Percentiles rank a stretch among this genome's conserved stretches.
phyloP scores from a whole-genome alignment of 2,797 vertebrate species.

The Oreonectes daqikongensis region DNA sequence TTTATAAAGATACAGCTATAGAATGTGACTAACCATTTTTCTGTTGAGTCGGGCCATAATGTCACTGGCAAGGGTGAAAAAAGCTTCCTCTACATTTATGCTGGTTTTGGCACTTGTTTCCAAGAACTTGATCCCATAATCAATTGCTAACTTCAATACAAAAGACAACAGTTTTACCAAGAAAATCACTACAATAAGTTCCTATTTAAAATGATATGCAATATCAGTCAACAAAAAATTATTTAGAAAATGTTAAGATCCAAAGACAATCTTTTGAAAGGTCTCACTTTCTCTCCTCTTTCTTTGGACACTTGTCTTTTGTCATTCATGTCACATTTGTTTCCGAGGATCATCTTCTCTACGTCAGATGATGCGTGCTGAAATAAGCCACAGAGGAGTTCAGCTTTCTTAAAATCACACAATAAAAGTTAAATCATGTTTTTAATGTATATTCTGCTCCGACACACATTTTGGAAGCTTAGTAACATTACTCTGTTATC shows the following conservation, averaged over 20 bases:
- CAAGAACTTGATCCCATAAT: slow-evolving; percentile 98
- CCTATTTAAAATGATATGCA: neutral
- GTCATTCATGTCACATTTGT: slow-evolving; percentile 99
- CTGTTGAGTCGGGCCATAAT: slow-evolving; percentile 97
- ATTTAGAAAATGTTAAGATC: too few species aligned
- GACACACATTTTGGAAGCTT: neutral
- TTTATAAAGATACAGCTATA: neutral
- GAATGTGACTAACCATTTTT: slow-evolving; percentile 88
- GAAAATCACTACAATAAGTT: neutral
- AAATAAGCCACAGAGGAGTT: slow-evolving; percentile 37
- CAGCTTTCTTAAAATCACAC: neutral
- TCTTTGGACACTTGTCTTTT: slow-evolving; percentile 99
- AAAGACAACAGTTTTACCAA: neutral
- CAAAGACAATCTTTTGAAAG: slow-evolving; percentile 4
- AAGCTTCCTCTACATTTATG: slow-evolving; percentile 96
- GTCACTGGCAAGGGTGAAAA: slow-evolving; percentile 95
- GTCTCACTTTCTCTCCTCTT: slow-evolving; percentile 92
- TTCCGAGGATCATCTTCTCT: slow-evolving; percentile 97
- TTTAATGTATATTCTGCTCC: too few species aligned
- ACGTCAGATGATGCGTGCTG: slow-evolving; percentile 98
- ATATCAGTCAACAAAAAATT: too few species aligned
- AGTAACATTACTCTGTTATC: neutral
- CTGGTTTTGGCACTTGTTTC: slow-evolving; percentile 98
- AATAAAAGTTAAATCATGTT: neutral
- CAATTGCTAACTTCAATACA: slow-evolving; percentile 88